Conservation (phyloP, 2,888 invertebrate genomes). For the Hirtodrosophila histrioides region DNA sequence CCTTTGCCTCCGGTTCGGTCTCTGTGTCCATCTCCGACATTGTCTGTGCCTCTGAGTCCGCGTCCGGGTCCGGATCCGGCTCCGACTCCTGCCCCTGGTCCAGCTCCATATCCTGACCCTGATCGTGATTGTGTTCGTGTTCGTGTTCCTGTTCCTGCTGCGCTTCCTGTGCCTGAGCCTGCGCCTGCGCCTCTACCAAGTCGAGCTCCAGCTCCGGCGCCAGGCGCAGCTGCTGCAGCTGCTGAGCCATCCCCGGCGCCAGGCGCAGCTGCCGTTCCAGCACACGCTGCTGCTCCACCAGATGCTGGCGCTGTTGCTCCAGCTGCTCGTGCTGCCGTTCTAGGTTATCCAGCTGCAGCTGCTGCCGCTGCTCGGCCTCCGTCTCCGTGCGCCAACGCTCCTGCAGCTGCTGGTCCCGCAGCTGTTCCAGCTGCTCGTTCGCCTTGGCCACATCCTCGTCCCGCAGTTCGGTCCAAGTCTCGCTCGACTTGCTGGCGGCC, state of each 20-base stretch:
- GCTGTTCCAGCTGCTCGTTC: constrained; percentile 37
- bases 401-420: constrained; percentile 4
- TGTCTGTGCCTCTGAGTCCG: too few species aligned
- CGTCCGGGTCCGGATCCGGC: too few species aligned
- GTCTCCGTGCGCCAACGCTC: not conserved
- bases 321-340: not conserved
- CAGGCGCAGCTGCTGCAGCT: constrained; percentile 28
- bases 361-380: not conserved
- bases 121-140: too few species aligned
- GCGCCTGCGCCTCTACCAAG: too few species aligned
- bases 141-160: not conserved
- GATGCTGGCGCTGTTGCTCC: too few species aligned
- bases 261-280: too few species aligned
- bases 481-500: constrained; percentile 2
- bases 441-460: constrained; percentile 42
- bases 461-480: not conserved
- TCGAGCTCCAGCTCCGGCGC: not conserved
- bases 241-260: constrained; percentile 12
- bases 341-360: not conserved
- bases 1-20: not conserved
- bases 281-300: too few species aligned
- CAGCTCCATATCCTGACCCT: too few species aligned
- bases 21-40: not conserved
- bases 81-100: not conserved
- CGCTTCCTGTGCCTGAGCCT: not conserved